phyloP scores from a whole-genome alignment of 2,888 invertebrate species.

The Phalera bucephala region DNA sequence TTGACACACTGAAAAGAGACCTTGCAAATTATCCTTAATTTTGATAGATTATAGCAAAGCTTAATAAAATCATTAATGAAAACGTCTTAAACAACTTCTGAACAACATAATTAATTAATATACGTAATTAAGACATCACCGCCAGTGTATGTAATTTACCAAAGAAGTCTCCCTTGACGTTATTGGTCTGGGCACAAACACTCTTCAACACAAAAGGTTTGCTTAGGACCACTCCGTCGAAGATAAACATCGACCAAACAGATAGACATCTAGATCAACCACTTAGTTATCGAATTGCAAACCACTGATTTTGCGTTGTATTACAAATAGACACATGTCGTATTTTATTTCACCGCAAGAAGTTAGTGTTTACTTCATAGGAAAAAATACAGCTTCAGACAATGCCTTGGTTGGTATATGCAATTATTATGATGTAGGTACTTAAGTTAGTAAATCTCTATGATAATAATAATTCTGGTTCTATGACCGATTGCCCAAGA shows the following conservation, averaged over 20 bases:
- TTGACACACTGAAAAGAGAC: too few species aligned
- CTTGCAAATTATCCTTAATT: too few species aligned
- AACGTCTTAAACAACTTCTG: conserved; percentile 1
- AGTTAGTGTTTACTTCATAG: neutral
- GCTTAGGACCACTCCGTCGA: conserved; percentile 59
- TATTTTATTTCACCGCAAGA: conserved; percentile 6
- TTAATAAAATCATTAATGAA: neutral
- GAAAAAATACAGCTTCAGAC: neutral
- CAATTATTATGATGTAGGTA: too few species aligned
- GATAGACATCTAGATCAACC: conserved; percentile 65
- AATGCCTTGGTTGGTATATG: too few species aligned
- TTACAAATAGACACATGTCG: conserved; percentile 26
- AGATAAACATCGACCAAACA: conserved; percentile 38
- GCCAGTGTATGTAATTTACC: conserved; percentile 41
- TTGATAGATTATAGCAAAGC: too few species aligned
- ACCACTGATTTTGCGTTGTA: conserved; percentile 38
- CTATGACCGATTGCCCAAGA: too few species aligned
- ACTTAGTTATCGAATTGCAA: conserved; percentile 49
- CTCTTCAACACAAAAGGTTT: conserved; percentile 56
- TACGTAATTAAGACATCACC: conserved; percentile 20
- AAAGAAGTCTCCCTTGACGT: conserved; percentile 49
- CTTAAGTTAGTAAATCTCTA: too few species aligned
- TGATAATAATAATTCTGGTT: too few species aligned
- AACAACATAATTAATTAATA: conserved; percentile 14
- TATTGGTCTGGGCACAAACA: conserved; percentile 62